These are phyloP conservation scores for Tetranychus piercei DNA, from an alignment of 2,888 invertebrate genomes.

Conservation along the genomic window DNA sequence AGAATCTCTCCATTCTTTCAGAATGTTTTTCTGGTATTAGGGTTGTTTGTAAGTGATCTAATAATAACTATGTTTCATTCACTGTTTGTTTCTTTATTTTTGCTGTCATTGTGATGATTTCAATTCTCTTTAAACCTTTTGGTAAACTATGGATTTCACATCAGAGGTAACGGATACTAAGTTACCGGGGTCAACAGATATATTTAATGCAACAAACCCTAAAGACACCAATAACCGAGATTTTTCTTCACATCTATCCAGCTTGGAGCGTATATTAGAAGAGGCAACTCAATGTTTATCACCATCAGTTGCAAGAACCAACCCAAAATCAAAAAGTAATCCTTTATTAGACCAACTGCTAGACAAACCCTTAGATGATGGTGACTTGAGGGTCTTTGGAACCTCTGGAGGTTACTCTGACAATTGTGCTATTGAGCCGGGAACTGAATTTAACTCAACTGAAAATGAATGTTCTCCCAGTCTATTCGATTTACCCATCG, in stretches of 20 bases:
- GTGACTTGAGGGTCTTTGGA: constrained; percentile 21
- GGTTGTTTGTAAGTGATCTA: not conserved
- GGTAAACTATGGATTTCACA: not conserved
- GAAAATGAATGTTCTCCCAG: not conserved
- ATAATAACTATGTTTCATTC: not conserved
- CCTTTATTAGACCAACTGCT: constrained; percentile 11
- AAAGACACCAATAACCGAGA: not conserved
- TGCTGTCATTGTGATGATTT: not conserved
- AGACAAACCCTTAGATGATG: constrained; percentile 21
- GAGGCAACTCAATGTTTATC: not conserved
- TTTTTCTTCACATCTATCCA: not conserved
- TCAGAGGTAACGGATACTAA: not conserved
- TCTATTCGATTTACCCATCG: not conserved
- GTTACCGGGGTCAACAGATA: not conserved
- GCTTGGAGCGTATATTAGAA: not conserved
- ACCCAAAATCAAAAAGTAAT: constrained; percentile 9
- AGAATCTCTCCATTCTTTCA: not conserved
- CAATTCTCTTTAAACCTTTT: not conserved
- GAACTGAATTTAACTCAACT: not conserved
- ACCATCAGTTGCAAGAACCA: not conserved
- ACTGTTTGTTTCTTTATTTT: not conserved
- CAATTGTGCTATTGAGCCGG: not conserved
- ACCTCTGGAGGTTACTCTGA: not conserved
- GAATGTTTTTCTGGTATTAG: not conserved
- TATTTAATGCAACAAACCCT: not conserved